These are phyloP conservation scores for Ernsta delagoae DNA, from an alignment of 2,888 invertebrate genomes.

Conservation along the genomic window DNA sequence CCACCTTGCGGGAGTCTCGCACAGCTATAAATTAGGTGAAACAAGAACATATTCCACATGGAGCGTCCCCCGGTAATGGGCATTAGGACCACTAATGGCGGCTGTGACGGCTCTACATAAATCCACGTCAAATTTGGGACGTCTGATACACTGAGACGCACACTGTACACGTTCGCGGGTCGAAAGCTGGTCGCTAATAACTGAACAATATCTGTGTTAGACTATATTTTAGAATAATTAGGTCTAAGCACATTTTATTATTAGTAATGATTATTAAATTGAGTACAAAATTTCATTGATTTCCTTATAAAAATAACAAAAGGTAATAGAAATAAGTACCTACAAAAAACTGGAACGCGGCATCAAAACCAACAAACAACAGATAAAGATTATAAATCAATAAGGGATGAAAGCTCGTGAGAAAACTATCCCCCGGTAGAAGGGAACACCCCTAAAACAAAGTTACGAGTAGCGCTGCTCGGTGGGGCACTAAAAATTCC, in stretches of 20 bases:
- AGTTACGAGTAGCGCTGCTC: conserved; percentile 69
- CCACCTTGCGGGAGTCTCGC: conserved; percentile 11
- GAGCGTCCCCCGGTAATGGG: conserved; percentile 73
- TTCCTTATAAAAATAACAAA: not conserved
- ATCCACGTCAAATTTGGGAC: conserved; percentile 80
- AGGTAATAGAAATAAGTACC: conserved; percentile 2
- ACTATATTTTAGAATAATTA: not conserved
- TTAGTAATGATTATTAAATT: not conserved
- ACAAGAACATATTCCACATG: conserved; percentile 81
- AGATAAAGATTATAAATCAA: conserved; percentile 57
- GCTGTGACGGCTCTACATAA: conserved; percentile 81
- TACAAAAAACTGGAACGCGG: conserved; percentile 28
- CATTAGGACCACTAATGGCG: conserved; percentile 81
- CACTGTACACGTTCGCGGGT: conserved; percentile 29
- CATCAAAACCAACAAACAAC: conserved; percentile 36
- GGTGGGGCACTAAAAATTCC: conserved; percentile 83
- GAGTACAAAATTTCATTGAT: too few relatives aligned
- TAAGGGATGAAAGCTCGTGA: conserved; percentile 70
- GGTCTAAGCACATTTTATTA: too few relatives aligned
- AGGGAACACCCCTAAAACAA: conserved; percentile 71
- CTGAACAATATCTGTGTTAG: not conserved
- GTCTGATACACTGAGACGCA: conserved; percentile 48
- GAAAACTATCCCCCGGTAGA: conserved; percentile 68
- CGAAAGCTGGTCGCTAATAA: conserved; percentile 29
- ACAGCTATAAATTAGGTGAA: conserved; percentile 80